Evolutionary conservation across 1,140 invertebrate species (phyloP), one percentile per base, ranked within the genome.

Genomic region (Oreohelix idahoensis): DNA sequence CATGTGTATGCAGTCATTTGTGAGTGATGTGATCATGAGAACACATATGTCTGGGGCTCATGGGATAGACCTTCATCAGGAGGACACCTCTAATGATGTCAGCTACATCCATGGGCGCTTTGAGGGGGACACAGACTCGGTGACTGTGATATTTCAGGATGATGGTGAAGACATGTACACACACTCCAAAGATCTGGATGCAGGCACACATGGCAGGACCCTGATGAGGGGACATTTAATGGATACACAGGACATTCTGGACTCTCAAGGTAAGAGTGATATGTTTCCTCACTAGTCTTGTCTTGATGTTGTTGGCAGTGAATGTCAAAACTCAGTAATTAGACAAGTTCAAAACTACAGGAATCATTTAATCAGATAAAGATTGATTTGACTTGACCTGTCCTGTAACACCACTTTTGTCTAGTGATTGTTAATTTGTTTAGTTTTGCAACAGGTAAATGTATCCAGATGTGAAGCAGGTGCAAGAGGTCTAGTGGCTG

Each of bases 1-100:
- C 39, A 20, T 73, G 45, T 82, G 80, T 32, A 35, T 82, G 70
- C 80, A 82, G 80, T 53, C 70, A 17, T 82, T 82, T 75, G 80
- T 82, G 20, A 74, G 26, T 74, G 49, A 74, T 29, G 35, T 75
- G 29, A 38, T 82, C 35, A 35, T 82, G 70, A 82, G 70, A 29
- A 74, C 70, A 39, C 80, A 82, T 49, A 73, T 82, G 70, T 51
- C 80, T 29, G 80, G 71, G 4, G 80, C 80, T 38, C 80, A 82
- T 75, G 80, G 79, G 5, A 71, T 81, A 0, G 51, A 78, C 8
- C 5, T 80, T 4, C 26, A 69, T 32, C 15, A 39, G 10, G 38
- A 38, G 0, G 77, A 79, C 13, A 29, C 11, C 23, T 26, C 71
- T 32, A n/a, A 17, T 32, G 49, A 77, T 36, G 15, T 10, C 42